Evolutionary conservation across 2,888 invertebrate genomes (phyloP).

Genomic region (Lasioglossum figueresi): DNA sequence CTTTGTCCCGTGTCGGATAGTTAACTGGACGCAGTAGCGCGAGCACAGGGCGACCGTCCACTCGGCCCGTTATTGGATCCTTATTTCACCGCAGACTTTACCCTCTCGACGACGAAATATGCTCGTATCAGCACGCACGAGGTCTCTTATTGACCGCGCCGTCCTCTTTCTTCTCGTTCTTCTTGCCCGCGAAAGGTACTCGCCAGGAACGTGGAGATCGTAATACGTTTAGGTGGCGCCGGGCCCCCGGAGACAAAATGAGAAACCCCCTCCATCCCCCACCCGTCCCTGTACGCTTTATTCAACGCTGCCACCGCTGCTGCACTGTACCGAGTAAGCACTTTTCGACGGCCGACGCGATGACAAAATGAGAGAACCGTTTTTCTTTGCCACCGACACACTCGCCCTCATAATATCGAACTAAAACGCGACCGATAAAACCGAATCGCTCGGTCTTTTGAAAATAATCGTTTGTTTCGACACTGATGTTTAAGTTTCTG

Average conservation of each 20-base stretch:
- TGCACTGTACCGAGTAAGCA: slow-evolving; percentile 49
- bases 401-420: neutral
- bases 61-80: slow-evolving; percentile 77
- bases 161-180: slow-evolving; percentile 57
- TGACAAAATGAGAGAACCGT: slow-evolving; percentile 48
- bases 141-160: slow-evolving; percentile 76
- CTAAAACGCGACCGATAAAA: slow-evolving; percentile 32
- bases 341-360: slow-evolving; percentile 31
- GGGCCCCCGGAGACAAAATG: slow-evolving; percentile 59
- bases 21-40: slow-evolving; percentile 51
- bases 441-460: neutral
- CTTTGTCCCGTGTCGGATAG: slow-evolving; percentile 42
- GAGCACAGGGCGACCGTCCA: slow-evolving; percentile 42
- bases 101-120: slow-evolving; percentile 77
- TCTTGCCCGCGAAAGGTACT: slow-evolving; percentile 46
- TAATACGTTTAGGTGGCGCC: slow-evolving; percentile 67
- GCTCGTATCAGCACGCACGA: slow-evolving; percentile 80
- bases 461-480: slow-evolving; percentile 6
- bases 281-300: slow-evolving; percentile 45
- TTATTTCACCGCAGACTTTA: slow-evolving; percentile 78
- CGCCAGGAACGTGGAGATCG: slow-evolving; percentile 49
- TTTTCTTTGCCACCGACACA: slow-evolving; percentile 26
- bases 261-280: slow-evolving; percentile 12
- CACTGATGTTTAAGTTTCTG: neutral
- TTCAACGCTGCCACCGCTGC: slow-evolving; percentile 25